These are phyloP conservation scores for Piscicola geometra DNA, from an alignment of 2,888 invertebrate genomes.

Conservation along the genomic window DNA sequence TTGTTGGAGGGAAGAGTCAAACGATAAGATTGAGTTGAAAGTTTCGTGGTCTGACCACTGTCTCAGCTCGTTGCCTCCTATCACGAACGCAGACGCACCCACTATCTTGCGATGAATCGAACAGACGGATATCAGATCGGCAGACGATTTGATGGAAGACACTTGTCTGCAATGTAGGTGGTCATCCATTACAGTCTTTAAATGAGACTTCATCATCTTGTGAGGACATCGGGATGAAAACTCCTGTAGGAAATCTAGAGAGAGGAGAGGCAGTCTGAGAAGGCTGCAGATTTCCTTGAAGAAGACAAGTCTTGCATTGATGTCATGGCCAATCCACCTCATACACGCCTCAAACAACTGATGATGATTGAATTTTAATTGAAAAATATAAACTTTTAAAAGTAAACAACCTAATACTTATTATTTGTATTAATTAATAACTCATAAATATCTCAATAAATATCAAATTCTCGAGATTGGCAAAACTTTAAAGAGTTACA, in stretches of 20 bases:
- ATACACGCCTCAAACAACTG: constrained; percentile 28
- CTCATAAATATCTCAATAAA: no score
- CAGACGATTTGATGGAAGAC: constrained; percentile 3
- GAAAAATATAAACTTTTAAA: not conserved
- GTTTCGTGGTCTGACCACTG: constrained; percentile 18
- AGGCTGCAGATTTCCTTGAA: not conserved
- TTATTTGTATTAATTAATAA: no score
- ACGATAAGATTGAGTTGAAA: not conserved
- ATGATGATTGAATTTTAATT: constrained; percentile 12
- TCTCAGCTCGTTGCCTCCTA: constrained; percentile 6
- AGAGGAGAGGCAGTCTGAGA: constrained; percentile 16
- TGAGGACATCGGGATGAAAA: not conserved
- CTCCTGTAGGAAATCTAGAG: constrained; percentile 11
- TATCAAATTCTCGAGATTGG: not conserved
- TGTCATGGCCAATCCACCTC: constrained; percentile 7
- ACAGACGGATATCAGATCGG: not conserved
- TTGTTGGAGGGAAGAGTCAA: not conserved
- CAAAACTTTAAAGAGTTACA: not conserved
- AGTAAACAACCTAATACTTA: no score
- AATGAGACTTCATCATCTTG: not conserved
- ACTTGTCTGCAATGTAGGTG: not conserved
- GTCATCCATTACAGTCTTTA: not conserved
- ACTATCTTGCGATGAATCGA: constrained; percentile 5
- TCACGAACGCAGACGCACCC: constrained; percentile 12
- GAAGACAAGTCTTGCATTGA: not conserved